A percentile compares a stretch with the other conserved stretches of the same genome.
phyloP scores from a whole-genome alignment of 2,888 invertebrate species.

The Apantesis nais region DNA sequence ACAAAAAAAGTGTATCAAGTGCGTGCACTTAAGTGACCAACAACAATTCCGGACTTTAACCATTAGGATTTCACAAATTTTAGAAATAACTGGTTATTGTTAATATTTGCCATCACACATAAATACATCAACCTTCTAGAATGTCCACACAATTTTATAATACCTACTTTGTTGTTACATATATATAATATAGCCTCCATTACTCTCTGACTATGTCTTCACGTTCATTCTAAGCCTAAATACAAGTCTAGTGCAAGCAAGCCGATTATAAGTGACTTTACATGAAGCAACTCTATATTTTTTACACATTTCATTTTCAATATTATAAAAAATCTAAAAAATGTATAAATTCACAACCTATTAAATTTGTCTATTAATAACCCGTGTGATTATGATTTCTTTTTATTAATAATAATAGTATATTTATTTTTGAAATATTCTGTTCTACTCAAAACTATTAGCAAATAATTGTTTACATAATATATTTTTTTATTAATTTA shows the following conservation, averaged over 20 bases:
- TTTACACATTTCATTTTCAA: slow-evolving; percentile 60
- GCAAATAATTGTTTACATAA: slow-evolving; percentile 44
- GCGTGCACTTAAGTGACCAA: no score
- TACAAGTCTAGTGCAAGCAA: slow-evolving; percentile 60
- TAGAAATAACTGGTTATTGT: no score
- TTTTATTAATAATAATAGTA: slow-evolving; percentile 49
- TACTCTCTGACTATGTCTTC: background rate
- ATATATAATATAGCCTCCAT: background rate
- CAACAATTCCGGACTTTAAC: no score
- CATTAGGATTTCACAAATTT: no score
- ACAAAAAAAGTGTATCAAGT: no score
- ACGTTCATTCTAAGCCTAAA: slow-evolving; percentile 12
- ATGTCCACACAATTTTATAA: no score
- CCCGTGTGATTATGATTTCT: slow-evolving; percentile 47
- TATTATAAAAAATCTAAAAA: slow-evolving; percentile 84
- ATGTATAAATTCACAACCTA: slow-evolving; percentile 86
- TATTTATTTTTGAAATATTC: slow-evolving; percentile 44
- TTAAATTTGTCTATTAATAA: slow-evolving; percentile 78
- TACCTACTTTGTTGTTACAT: no score
- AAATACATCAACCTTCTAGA: no score
- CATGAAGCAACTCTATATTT: slow-evolving; percentile 55
- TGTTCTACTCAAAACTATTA: slow-evolving; percentile 53
- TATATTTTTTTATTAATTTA: slow-evolving; percentile 32
- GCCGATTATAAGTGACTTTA: slow-evolving; percentile 56
- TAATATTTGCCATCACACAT: no score